These are phyloP conservation scores for Melanostoma mellinum DNA, from an alignment of 2,888 invertebrate species.

Conservation along the genomic window DNA sequence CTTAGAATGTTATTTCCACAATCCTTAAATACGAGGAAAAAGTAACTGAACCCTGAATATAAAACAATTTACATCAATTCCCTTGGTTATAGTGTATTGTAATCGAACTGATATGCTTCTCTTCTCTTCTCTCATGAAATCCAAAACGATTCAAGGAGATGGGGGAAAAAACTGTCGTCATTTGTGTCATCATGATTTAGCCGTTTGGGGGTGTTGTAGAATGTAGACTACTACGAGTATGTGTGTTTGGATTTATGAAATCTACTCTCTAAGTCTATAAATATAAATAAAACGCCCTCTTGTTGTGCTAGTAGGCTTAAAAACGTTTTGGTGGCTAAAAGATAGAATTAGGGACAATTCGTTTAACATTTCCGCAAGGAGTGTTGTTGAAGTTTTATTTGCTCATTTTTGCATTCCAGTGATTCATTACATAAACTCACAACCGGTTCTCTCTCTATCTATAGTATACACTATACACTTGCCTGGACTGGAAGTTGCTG, in stretches of 20 bases:
- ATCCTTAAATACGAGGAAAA: slow-evolving; percentile 58
- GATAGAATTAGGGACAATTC: slow-evolving; percentile 48
- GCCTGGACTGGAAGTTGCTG: slow-evolving; percentile 5
- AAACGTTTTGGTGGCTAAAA: neutral
- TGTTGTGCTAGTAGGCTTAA: slow-evolving; percentile 1
- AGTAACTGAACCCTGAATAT: slow-evolving; percentile 42
- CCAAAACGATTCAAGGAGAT: slow-evolving; percentile 19
- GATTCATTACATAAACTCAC: slow-evolving; percentile 1
- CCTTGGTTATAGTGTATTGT: slow-evolving; percentile 63
- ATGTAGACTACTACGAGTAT: slow-evolving; percentile 24
- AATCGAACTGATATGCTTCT: slow-evolving; percentile 60
- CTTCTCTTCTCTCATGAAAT: slow-evolving; percentile 21
- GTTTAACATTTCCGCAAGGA: slow-evolving; percentile 36
- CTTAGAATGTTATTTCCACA: slow-evolving; percentile 60
- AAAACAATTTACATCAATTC: slow-evolving; percentile 72
- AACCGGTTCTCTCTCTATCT: too few relatives aligned
- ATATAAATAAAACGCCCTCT: slow-evolving; percentile 10
- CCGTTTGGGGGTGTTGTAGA: slow-evolving; percentile 31
- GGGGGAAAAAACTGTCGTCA: slow-evolving; percentile 23
- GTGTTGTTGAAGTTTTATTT: slow-evolving; percentile 50
- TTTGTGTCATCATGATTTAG: slow-evolving; percentile 59
- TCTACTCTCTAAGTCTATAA: slow-evolving; percentile 41
- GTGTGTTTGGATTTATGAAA: slow-evolving; percentile 48
- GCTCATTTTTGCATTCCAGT: slow-evolving; percentile 44
- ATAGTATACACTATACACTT: neutral